A percentile compares a stretch with the other conserved stretches of the same genome.
Conservation (phyloP, 2,113 vertebrate species). For the Elephas maximus region DNA sequence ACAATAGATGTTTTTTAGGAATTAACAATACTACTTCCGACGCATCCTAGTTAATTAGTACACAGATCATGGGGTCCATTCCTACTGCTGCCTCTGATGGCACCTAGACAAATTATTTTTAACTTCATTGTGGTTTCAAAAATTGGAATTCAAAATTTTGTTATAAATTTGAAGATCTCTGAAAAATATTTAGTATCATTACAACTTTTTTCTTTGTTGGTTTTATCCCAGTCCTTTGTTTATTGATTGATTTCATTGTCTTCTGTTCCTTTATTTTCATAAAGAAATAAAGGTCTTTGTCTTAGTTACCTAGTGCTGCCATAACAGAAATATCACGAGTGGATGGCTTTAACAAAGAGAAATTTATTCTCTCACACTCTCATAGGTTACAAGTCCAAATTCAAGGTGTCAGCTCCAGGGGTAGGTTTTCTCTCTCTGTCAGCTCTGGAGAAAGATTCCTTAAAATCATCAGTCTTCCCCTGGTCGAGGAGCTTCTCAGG, state of each 20-base stretch:
- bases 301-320: too few species aligned
- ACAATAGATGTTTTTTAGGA: not conserved
- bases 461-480: too few species aligned
- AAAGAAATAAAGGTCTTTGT: constrained; percentile 12
- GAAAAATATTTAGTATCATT: not conserved
- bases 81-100: not conserved
- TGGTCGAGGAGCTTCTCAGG: too few species aligned
- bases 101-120: not conserved
- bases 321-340: too few species aligned
- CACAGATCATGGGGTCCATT: not conserved
- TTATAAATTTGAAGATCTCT: not conserved
- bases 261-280: constrained; percentile 17
- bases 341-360: too few species aligned
- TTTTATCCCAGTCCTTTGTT: constrained; percentile 40
- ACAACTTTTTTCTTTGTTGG: not conserved
- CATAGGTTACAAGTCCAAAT: too few species aligned
- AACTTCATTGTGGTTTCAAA: not conserved
- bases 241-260: not conserved
- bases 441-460: too few species aligned
- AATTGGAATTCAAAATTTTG: constrained; percentile 22
- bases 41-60: not conserved
- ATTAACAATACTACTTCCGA: not conserved
- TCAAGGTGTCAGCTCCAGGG: too few species aligned
- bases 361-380: too few species aligned
- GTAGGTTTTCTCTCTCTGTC: too few species aligned